Base-by-base conservation (phyloP, 2,888 invertebrate genomes). In the Melikaiella ostensackeni region DNA sequence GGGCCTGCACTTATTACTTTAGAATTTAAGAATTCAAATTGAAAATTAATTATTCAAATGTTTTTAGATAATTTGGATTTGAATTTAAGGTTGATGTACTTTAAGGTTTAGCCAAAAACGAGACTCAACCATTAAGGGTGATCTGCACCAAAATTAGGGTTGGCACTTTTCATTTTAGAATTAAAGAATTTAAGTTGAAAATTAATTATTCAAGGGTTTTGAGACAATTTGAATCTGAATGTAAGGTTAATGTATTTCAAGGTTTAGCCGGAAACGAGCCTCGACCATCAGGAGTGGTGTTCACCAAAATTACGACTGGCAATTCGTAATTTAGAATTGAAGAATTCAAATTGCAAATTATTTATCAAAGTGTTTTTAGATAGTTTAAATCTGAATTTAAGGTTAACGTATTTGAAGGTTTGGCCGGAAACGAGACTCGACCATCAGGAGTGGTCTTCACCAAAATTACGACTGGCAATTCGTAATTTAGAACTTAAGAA, bases 341-440 rank as follows among this genome's bases (percentile, higher is more conserved):
- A n/a, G n/a, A n/a, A n/a, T n/a, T n/a, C n/a, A n/a, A n/a, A n/a
- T n/a, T n/a, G n/a, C n/a, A n/a, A n/a, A n/a, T n/a, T n/a, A n/a
- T n/a, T n/a, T n/a, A n/a, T n/a, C n/a, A n/a, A n/a, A n/a, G n/a
- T n/a, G n/a, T n/a, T n/a, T n/a, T n/a, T n/a, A n/a, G n/a, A n/a
- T n/a, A n/a, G n/a, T n/a, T n/a, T n/a, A n/a, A n/a, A n/a, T n/a
- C n/a, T n/a, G n/a, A n/a, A n/a, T n/a, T n/a, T n/a, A n/a, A n/a
- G n/a, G n/a, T n/a, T n/a, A n/a, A n/a, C n/a, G n/a, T n/a, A n/a
- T n/a, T n/a, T n/a, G n/a, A n/a, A n/a, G n/a, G n/a, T n/a, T n/a
- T n/a, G n/a, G n/a, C n/a, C n/a, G n/a, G 74, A 79, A 80, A 80
- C 64, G 76, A 78, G 75, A 75, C 59, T 74, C 77, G 75, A 59